Evolutionary conservation across 1,140 invertebrate species (phyloP), one percentile per base, ranked within the genome.

Genomic region (Rhyacophila brunnea): DNA sequence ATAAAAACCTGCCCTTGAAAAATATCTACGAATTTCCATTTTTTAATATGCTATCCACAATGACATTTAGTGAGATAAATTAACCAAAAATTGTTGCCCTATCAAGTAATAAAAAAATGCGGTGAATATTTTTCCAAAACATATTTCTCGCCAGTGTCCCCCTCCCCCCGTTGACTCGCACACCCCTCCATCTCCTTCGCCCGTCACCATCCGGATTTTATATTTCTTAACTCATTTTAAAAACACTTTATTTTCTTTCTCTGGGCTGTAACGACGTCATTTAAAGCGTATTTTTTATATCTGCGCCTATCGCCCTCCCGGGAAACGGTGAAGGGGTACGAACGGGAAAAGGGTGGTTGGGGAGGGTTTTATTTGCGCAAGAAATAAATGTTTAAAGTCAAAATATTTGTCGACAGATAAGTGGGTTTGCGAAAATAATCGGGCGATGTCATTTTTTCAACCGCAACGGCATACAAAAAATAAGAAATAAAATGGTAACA

Each of bases 181-280:
- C 49, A 53, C 55, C 54, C 54, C 32, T 6, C 23, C 40, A 15
- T 23, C 45, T 46, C 57, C 35, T 4, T n/a, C 15, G 54, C 47
- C 62, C 53, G 52, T 60, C 62, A 60, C 58, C 50, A 60, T 58
- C 62, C 62, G 58, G 58, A 48, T 64, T 64, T 60, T 64, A 64
- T 64, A 60, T 64, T 64, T 64, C 62, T 64, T 64, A 64, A 64
- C 62, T 64, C 62, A 64, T 64, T 64, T 64, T 64, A 64, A 64
- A 64, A 64, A 64, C 62, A 64, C 62, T 64, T 64, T 64, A 64
- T 64, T 64, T 60, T 64, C 53, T 57, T 64, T 64, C 47, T 54
- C 61, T 58, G 55, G 23, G 58, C 52, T 64, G 56, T 64, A 64
- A 64, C 62, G 62, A 64, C 57, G 57, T 52, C 62, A 52, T 64